phyloP scores from a whole-genome alignment of 1,140 invertebrate genomes.

The Zaprionus camerounensis region DNA sequence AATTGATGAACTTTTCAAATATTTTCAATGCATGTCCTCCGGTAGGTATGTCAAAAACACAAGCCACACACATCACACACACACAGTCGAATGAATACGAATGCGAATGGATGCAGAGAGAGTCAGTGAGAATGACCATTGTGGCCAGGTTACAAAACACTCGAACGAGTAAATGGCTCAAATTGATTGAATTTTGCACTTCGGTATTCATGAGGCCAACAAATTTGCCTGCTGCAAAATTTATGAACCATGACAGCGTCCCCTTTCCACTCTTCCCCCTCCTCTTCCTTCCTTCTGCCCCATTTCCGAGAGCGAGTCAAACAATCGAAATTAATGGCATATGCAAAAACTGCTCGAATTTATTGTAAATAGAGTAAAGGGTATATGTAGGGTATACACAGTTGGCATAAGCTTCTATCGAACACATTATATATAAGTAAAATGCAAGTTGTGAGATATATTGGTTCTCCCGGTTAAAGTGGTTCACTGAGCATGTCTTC shows the following conservation, averaged over 20 bases:
- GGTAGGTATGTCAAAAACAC: conserved; percentile 57
- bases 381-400: neutral
- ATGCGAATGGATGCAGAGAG: neutral
- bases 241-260: conserved; percentile 50
- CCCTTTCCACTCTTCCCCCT: neutral
- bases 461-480: too few relatives aligned
- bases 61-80: conserved; percentile 20
- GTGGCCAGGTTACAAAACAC: conserved; percentile 48
- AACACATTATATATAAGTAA: neutral
- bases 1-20: conserved; percentile 59
- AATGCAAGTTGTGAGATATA: neutral
- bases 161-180: conserved; percentile 73
- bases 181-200: conserved; percentile 82
- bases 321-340: conserved; percentile 42
- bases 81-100: neutral
- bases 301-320: conserved; percentile 39
- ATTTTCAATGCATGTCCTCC: conserved; percentile 53
- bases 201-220: conserved; percentile 76
- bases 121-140: conserved; percentile 37
- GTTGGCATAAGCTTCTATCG: neutral
- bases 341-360: conserved; percentile 22
- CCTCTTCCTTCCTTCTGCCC: neutral
- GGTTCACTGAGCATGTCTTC: too few relatives aligned
- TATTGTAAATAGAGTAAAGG: neutral
- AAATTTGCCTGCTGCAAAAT: conserved; percentile 71